phyloP scores from a whole-genome alignment of 2,888 invertebrate species.

The Proisotoma minuta region DNA sequence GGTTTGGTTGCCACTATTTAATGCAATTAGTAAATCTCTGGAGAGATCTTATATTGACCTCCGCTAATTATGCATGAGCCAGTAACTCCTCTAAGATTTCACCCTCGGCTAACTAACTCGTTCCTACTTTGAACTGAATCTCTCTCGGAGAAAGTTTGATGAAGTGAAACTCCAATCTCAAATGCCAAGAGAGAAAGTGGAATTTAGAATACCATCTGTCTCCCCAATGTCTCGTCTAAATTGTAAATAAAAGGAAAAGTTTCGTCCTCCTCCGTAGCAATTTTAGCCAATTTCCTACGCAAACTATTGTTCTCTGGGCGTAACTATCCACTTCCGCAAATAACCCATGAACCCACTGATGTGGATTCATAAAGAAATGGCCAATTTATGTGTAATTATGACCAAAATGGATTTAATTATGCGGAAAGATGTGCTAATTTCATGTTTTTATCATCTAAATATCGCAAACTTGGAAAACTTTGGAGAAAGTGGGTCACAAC shows the following conservation, averaged over 20 bases:
- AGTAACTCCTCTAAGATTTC: background rate
- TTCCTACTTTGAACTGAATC: background rate
- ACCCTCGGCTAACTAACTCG: background rate
- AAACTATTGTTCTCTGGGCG: conserved; percentile 1
- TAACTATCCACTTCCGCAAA: background rate
- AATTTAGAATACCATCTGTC: conserved; percentile 2
- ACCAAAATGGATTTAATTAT: conserved; percentile 5
- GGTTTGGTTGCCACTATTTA: background rate
- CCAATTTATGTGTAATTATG: conserved; percentile 5
- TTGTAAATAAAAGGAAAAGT: conserved; percentile 4
- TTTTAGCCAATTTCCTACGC: background rate
- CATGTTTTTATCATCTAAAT: background rate
- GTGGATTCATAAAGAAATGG: conserved; percentile 1
- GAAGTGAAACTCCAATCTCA: conserved; percentile 1
- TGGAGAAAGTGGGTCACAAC: background rate
- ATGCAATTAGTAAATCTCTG: conserved; percentile 9
- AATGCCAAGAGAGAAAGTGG: background rate
- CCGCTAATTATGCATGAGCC: conserved; percentile 29
- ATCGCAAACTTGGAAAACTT: background rate
- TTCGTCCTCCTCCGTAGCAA: background rate
- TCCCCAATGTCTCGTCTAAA: conserved; percentile 1
- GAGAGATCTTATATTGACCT: conserved; percentile 27
- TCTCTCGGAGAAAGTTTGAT: background rate
- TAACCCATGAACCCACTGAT: background rate
- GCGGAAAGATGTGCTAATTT: conserved; percentile 4